Percentiles rank a stretch among this genome's conserved stretches.
Evolutionary conservation across 2,888 invertebrate species (phyloP).

Genomic region (Candidula unifasciata): DNA sequence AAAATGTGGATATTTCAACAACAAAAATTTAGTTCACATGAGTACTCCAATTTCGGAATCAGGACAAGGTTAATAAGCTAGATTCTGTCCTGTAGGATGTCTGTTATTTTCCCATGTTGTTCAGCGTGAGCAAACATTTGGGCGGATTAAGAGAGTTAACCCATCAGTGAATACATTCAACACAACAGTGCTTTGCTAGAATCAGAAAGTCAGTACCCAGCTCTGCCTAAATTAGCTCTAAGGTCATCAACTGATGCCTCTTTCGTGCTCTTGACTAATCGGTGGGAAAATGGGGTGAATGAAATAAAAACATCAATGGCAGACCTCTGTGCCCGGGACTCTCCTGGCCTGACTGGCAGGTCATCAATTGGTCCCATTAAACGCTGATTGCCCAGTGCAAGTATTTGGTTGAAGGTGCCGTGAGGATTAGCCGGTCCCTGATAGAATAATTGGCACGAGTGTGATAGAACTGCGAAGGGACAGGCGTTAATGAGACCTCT

Average conservation of each 20-base stretch:
- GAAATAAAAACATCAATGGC: slow-evolving; percentile 56
- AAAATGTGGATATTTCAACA: too few species aligned
- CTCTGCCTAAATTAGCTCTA: background rate
- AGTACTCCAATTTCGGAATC: too few species aligned
- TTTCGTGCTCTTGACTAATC: slow-evolving; percentile 36
- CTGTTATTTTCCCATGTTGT: background rate
- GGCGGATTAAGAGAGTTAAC: too few species aligned
- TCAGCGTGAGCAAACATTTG: background rate
- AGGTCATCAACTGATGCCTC: slow-evolving; percentile 13
- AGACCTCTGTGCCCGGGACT: slow-evolving; percentile 57
- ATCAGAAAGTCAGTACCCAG: background rate
- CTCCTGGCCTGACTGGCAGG: slow-evolving; percentile 50
- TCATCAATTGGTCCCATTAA: slow-evolving; percentile 41
- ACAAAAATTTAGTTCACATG: too few species aligned
- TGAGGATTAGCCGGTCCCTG: too few species aligned
- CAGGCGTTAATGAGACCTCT: too few species aligned
- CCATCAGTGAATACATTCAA: too few species aligned
- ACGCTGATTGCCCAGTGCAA: slow-evolving; percentile 22
- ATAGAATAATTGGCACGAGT: too few species aligned
- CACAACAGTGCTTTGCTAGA: background rate
- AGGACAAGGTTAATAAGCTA: too few species aligned
- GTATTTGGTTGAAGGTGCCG: too few species aligned
- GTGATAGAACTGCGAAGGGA: too few species aligned
- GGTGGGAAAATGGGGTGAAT: slow-evolving; percentile 42
- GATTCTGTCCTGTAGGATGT: background rate